Evolutionary conservation across 2,797 vertebrate species (phyloP).

Genomic region (Xiphophorus birchmanni): DNA sequence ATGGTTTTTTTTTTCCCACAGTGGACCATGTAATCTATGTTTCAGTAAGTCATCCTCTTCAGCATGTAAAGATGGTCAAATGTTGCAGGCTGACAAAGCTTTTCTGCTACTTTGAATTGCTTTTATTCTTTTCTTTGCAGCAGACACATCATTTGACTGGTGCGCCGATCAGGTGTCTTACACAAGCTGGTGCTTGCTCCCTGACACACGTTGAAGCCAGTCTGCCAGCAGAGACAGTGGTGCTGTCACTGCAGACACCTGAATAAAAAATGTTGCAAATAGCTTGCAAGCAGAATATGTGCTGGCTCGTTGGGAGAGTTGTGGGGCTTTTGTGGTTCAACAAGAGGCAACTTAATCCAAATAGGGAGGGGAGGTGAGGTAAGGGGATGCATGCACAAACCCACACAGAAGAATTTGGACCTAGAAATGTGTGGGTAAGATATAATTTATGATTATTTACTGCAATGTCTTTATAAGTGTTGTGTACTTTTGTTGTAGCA

Average conservation of each 20-base stretch:
- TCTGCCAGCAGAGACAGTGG: constrained; percentile 60
- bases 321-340: constrained; percentile 54
- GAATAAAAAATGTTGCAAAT: constrained; percentile 70
- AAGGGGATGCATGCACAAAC: constrained; percentile 16
- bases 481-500: background rate
- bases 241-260: constrained; percentile 71
- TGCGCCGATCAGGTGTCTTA: constrained; percentile 63
- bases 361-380: constrained; percentile 3
- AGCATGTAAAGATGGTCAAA: constrained; percentile 48
- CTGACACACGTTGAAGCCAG: constrained; percentile 58
- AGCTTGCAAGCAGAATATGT: constrained; percentile 65
- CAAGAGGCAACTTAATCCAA: constrained; percentile 57
- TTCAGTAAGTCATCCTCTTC: constrained; percentile 52
- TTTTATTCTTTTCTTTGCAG: constrained; percentile 54
- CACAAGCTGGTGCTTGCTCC: constrained; percentile 75
- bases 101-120: constrained; percentile 59
- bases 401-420: constrained; percentile 18
- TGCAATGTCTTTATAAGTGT: background rate
- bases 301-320: constrained; percentile 56
- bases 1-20: constrained; percentile 36
- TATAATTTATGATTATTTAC: background rate
- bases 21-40: constrained; percentile 52
- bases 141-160: constrained; percentile 72
- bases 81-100: constrained; percentile 58
- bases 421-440: constrained; percentile 8